Conservation (phyloP, 2,888 invertebrate genomes). For the Diplazon laetatorius region DNA sequence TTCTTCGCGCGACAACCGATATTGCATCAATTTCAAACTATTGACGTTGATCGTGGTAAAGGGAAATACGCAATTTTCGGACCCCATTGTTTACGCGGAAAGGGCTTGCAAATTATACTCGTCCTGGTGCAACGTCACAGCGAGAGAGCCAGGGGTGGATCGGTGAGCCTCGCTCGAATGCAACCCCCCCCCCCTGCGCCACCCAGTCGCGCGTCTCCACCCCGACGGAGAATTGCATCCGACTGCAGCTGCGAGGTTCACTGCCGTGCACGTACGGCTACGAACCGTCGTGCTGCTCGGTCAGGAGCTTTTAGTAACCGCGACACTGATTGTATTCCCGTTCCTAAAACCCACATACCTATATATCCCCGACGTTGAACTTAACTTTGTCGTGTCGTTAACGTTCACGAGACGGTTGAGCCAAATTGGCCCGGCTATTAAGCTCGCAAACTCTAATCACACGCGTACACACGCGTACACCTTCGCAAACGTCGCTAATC, state of each 20-base stretch:
- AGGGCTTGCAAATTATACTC: slow-evolving; percentile 11
- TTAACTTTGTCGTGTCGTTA: slow-evolving; percentile 46
- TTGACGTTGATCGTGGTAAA: too few relatives aligned
- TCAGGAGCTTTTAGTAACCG: slow-evolving; percentile 49
- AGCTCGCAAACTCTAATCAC: slow-evolving; percentile 21
- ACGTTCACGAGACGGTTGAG: slow-evolving; percentile 42
- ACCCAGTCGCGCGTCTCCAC: slow-evolving; percentile 18
- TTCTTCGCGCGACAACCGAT: not conserved
- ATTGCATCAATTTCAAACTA: not conserved
- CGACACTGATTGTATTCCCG: slow-evolving; percentile 52
- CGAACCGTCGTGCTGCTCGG: slow-evolving; percentile 5
- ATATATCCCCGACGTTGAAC: slow-evolving; percentile 34
- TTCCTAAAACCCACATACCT: too few relatives aligned
- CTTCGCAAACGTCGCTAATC: slow-evolving; percentile 7
- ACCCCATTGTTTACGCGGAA: slow-evolving; percentile 15
- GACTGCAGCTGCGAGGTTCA: not conserved
- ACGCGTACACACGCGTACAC: not conserved
- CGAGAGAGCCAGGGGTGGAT: not conserved
- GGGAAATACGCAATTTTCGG: slow-evolving; percentile 9
- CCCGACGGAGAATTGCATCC: slow-evolving; percentile 28
- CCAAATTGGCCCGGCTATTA: slow-evolving; percentile 36
- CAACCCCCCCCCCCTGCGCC: too few relatives aligned
- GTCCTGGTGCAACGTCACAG: not conserved
- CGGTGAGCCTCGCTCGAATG: not conserved
- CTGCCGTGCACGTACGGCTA: not conserved